Evolutionary conservation across 2,113 vertebrate species (phyloP).

Genomic region (Pterocles gutturalis): DNA sequence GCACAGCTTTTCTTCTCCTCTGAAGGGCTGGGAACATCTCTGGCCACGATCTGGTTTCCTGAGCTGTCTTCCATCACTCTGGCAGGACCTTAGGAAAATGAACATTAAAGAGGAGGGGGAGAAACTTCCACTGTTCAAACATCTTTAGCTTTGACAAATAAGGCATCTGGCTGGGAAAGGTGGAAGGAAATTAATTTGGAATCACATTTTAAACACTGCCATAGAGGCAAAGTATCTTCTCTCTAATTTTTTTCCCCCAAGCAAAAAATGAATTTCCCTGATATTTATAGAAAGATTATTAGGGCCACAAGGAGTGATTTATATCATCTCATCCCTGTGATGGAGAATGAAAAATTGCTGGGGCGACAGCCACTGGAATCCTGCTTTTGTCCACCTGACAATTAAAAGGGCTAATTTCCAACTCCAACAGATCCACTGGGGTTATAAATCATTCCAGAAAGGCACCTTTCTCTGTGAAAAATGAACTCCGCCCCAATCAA

Average conservation of each 20-base stretch:
- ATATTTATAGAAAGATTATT: slow-evolving; percentile 85
- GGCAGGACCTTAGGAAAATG: slow-evolving; percentile 52
- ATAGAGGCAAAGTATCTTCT: slow-evolving; percentile 64
- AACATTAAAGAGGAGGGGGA: slow-evolving; percentile 13
- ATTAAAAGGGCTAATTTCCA: slow-evolving; percentile 75
- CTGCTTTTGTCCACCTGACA: slow-evolving; percentile 53
- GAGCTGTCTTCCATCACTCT: slow-evolving; percentile 20
- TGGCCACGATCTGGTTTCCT: not conserved
- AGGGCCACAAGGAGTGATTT: slow-evolving; percentile 75
- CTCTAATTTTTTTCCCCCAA: slow-evolving; percentile 25
- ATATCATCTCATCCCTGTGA: slow-evolving; percentile 70
- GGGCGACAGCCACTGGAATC: slow-evolving; percentile 14
- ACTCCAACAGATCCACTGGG: not conserved
- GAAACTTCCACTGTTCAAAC: slow-evolving; percentile 47
- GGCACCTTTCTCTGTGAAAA: slow-evolving; percentile 38
- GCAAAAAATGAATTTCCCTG: slow-evolving; percentile 64
- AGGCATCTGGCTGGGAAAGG: slow-evolving; percentile 64
- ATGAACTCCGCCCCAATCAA: slow-evolving; percentile 42
- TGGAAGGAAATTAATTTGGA: slow-evolving; percentile 81
- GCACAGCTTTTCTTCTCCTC: not conserved
- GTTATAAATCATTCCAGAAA: slow-evolving; percentile 56
- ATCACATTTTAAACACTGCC: slow-evolving; percentile 77
- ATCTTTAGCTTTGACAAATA: slow-evolving; percentile 80
- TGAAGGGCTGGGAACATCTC: not conserved
- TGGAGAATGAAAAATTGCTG: slow-evolving; percentile 57